A percentile compares a stretch with the other conserved stretches of the same genome.
These are phyloP conservation scores for Rhipidura dahli DNA, from an alignment of 2,113 vertebrate genomes.

Conservation along the genomic window DNA sequence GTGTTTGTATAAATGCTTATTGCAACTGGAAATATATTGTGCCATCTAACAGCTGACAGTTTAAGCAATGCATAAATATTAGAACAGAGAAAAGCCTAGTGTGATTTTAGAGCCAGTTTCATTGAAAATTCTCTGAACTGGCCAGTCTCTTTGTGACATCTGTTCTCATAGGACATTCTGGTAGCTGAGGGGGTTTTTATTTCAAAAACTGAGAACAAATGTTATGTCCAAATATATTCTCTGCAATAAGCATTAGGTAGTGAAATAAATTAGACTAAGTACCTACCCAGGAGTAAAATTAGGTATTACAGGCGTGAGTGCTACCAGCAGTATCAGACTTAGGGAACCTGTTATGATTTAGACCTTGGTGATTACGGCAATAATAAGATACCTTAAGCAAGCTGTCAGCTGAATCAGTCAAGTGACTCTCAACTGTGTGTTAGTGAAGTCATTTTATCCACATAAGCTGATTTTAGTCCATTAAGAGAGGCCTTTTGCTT, in stretches of 20 bases:
- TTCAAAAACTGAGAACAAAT: neutral
- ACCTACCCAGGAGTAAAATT: slow-evolving; percentile 42
- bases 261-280: slow-evolving; percentile 45
- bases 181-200: neutral
- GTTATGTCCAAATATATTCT: neutral
- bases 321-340: neutral
- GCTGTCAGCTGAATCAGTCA: neutral
- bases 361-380: neutral
- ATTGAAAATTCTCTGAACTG: neutral
- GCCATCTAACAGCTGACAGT: neutral
- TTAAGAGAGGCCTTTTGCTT: slow-evolving; percentile 4
- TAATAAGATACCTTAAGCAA: neutral
- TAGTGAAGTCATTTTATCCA: neutral
- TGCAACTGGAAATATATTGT: neutral
- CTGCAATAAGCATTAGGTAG: neutral
- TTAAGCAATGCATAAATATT: neutral
- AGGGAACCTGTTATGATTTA: neutral
- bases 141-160: neutral
- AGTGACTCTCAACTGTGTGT: neutral
- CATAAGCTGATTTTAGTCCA: neutral
- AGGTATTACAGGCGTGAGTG: neutral
- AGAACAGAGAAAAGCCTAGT: neutral
- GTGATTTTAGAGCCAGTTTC: neutral
- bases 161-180: neutral
- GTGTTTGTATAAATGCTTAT: neutral